Percentiles rank a stretch among this genome's conserved stretches.
phyloP scores from a whole-genome alignment of 2,113 vertebrate species.

The Sander vitreus region DNA sequence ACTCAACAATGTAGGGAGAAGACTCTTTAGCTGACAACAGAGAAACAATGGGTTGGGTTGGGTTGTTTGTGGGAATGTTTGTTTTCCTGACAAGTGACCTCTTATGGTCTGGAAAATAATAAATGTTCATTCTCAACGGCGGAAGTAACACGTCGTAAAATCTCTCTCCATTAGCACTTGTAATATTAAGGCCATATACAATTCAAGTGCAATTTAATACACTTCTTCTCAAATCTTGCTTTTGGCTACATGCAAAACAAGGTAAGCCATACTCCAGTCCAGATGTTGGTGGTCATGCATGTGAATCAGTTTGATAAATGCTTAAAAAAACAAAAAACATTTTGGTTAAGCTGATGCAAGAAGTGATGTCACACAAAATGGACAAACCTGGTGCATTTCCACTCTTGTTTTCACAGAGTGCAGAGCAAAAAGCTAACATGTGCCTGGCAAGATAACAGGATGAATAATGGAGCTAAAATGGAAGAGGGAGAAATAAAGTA shows the following conservation, averaged over 20 bases:
- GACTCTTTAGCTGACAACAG: background rate
- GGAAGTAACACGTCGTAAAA: background rate
- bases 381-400: background rate
- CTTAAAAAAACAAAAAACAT: background rate
- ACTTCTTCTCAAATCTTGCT: background rate
- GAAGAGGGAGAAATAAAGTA: background rate
- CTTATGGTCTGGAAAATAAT: background rate
- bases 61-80: background rate
- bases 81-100: background rate
- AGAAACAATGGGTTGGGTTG: background rate
- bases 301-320: background rate
- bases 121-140: background rate
- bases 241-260: background rate
- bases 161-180: background rate
- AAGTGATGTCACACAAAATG: slow-evolving; percentile 13
- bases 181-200: background rate
- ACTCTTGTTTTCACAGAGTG: background rate
- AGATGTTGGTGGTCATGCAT: background rate
- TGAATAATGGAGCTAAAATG: slow-evolving; percentile 34
- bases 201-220: background rate
- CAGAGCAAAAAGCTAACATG: background rate
- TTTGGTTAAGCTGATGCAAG: slow-evolving; percentile 26
- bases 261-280: background rate
- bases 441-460: background rate
- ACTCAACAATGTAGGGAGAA: background rate